Evolutionary conservation across 1,140 invertebrate genomes (phyloP), one percentile per base, ranked within the genome.

Genomic region (Lasioglossum albipes): DNA sequence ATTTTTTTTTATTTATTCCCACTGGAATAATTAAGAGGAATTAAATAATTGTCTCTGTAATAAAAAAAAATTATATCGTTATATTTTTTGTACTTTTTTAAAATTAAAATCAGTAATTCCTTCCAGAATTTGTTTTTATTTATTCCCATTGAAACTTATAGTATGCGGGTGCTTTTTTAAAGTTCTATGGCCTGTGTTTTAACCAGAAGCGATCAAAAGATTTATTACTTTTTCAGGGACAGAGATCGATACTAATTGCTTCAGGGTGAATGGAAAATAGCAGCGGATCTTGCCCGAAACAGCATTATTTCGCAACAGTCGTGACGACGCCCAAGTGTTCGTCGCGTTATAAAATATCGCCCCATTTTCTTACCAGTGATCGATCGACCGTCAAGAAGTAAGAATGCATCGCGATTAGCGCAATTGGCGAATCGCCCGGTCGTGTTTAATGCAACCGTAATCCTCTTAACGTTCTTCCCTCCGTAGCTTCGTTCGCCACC

Each of bases 351-450:
- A 65, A 79, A 66, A 67, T 67, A 75, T 59, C 31, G 22, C 10
- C 3, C 36, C 20, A 45, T 59, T 81, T 76, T 68, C 72, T 81
- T 68, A 61, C 64, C 67, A 36, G 70, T 81, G 20, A 85, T 82
- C 75, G 85, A 75, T 85, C 84, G 71, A 42, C 31, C 36, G 71
- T 64, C 67, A 67, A 82, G 80, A 72, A 70, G 54, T 78, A 86
- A 86, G 84, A 86, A 86, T 82, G 83, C 84, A 59, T 82, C 61
- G 61, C 74, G 68, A 86, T 86, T 85, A 85, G 75, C 64, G 27
- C 61, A 42, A 54, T 73, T 85, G 84, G 84, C 84, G 31, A 27
- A 82, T 36, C 78, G 84, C 83, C 84, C 73, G 71, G 67, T 59
- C 68, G 66, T 22, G 80, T 67, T 59, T 80, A 69, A 83, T 79